Evolutionary conservation across 1,140 invertebrate genomes (phyloP), one percentile per base, ranked within the genome.

Genomic region (Aphelenchoides fujianensis): DNA sequence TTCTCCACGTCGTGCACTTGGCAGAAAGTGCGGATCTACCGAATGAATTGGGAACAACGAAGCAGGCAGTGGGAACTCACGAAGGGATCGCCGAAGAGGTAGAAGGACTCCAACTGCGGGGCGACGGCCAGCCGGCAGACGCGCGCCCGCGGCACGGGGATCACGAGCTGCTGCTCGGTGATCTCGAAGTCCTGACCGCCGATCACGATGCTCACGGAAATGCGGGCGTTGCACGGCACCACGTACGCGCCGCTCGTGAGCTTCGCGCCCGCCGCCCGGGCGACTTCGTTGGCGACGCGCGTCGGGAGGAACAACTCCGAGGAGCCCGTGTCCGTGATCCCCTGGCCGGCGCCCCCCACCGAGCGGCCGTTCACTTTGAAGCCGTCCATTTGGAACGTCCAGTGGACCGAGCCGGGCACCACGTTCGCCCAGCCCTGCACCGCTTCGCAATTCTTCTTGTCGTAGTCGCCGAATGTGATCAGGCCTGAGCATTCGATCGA

Each of bases 81-180:
- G 54, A 75, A 78, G 59, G 76, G 67, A 67, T 78, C 76, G 48
- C 76, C 76, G 12, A 78, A 61, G 27, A 61, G 36, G 36, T 30
- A 2, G 2, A 61, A 61, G 16, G 59, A 31, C n/a, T 52, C n/a
- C 19, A 19, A 27, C 2, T 31, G n/a, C n/a, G n/a, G 27, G 16
- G 59, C 59, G 1, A 61, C 59, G n/a, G 59, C 59, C 59, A 61
- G 36, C 2, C 31, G 59, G 36, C 59, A 61, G 19, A 19, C n/a
- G n/a, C 31, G n/a, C 36, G n/a, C 27, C 41, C 41, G 41, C 1
- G n/a, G 1, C 31, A 19, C 16, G 2, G 59, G 59, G 30, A 61
- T 61, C 16, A 61, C 2, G 1, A 61, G 59, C 2, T 61, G n/a
- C 59, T 61, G 19, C 16, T 31, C 31, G 59, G n/a, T 31, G 31